These are phyloP conservation scores for Antitype chi DNA, from an alignment of 2,888 invertebrate species.

Conservation along the genomic window DNA sequence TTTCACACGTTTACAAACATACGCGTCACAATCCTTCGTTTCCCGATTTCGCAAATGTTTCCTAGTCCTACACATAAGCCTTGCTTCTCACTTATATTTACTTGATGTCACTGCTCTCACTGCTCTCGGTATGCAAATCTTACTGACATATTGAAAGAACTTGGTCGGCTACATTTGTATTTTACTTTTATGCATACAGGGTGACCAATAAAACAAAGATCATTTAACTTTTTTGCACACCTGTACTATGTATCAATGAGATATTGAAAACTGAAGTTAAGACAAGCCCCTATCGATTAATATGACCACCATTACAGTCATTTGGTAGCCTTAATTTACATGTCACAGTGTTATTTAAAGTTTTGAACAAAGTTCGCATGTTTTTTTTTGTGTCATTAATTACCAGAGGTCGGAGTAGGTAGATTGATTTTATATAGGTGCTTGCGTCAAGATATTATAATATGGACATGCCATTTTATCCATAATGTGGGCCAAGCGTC, in stretches of 20 bases:
- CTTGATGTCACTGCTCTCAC: conserved; percentile 16
- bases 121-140: not conserved
- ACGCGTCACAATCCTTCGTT: not conserved
- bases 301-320: not conserved
- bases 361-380: no score
- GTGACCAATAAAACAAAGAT: not conserved
- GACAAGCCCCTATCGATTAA: not conserved
- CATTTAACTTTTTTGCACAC: not conserved
- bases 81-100: conserved; percentile 37
- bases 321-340: no score
- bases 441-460: no score
- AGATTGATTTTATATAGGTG: no score
- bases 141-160: not conserved
- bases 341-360: no score
- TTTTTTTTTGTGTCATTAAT: no score
- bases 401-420: no score
- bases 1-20: not conserved
- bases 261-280: not conserved
- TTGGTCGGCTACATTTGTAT: not conserved
- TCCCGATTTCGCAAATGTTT: not conserved
- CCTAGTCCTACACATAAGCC: conserved; percentile 32
- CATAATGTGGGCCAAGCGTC: no score
- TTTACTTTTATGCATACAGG: not conserved
- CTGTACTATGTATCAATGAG: not conserved
- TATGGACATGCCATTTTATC: no score